Evolutionary conservation across 2,888 invertebrate species (phyloP), one percentile per base, ranked within the genome.

Genomic region (Meliscaeva auricollis): DNA sequence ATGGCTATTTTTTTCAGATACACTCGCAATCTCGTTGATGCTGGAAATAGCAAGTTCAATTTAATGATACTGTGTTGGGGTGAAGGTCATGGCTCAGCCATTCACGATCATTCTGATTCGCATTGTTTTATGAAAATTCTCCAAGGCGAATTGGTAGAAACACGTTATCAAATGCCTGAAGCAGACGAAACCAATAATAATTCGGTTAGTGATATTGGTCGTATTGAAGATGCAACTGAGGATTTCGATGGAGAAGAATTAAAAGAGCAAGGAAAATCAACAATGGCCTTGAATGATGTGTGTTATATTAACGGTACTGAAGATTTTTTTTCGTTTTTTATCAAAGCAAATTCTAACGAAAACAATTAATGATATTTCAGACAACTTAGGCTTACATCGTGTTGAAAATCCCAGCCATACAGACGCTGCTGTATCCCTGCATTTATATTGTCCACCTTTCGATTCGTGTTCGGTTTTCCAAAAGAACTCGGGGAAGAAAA

Each of bases 11-110:
- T 76, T 89, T 93, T 81, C 89, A 98, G 97, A 90, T 99, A 99
- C 91, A 99, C 99, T 0, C 93, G 99, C 38, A 99, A 99, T 92
- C 93, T 99, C 88, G 98, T 99, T 0, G 98, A 99, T 90, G 95
- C 94, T 80, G 99, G 99, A 4, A 99, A 99, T 91, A 99, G 98
- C 0, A 98, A 97, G 90, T 99, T 98, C 93, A 99, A 99, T 93
- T 93, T 99, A 87, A 98, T 99, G 96, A 94, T 98, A 32, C 93
- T 99, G n/a, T 99, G 99, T 92, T 99, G 99, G 99, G 97, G 98
- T 20, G 97, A 98, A 90, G 97, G 97, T 0, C 98, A 98, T 88
- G 97, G 97, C 0, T 98, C 98, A 0, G 96, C 97, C 9, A 98
- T 99, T 88, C 99, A 99, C 91, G 98, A 99, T 92, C 99, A 99